Evolutionary conservation across 2,113 vertebrate species (phyloP), one percentile per base, ranked within the genome.

Genomic region (Perognathus longimembris): DNA sequence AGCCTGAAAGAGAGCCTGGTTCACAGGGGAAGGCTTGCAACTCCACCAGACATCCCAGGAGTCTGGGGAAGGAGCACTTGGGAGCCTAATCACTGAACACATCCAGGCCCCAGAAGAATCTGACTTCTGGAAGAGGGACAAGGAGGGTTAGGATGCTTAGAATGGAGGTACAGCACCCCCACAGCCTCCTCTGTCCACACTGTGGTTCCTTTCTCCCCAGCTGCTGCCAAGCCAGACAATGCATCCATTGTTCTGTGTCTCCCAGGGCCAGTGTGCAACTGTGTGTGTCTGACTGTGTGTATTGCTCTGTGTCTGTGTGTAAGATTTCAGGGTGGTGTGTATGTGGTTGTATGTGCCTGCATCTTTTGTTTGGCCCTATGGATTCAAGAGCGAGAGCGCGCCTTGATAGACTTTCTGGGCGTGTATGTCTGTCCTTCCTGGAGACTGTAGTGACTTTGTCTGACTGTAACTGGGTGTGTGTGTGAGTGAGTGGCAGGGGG

Each of bases 161-260:
- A 10, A 7, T 59, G 34, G 3, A 11, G 20, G 34, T 76, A 78
- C 69, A 69, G 85, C 93, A 0, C 70, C 94, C 94, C 94, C 75
- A 61, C 0, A 2, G 95, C 94, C 93, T 90, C 90, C 83, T 93
- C 80, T 6, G 42, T 90, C 92, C 88, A 94, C 91, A 67, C 86
- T 84, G 87, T 26, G 20, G 91, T 94, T 96, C 94, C 84, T 97
- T 96, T 93, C 93, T 97, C 77, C 71, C 90, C 95, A 95, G 97
- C 95, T 96, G 97, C 97, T 88, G 94, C 82, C 96, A 78, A 89
- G 57, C 73, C 74, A 84, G 50, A 81, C 89, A 80, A 32, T 87
- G 20, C 45, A 38, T 88, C 96, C 95, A 98, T 98, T 97, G 97
- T 97, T 96, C 94, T 36, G 42, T 20, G 76, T 84, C 96, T 97